phyloP scores from a whole-genome alignment of 2,888 invertebrate species.

The Drosophila robusta region DNA sequence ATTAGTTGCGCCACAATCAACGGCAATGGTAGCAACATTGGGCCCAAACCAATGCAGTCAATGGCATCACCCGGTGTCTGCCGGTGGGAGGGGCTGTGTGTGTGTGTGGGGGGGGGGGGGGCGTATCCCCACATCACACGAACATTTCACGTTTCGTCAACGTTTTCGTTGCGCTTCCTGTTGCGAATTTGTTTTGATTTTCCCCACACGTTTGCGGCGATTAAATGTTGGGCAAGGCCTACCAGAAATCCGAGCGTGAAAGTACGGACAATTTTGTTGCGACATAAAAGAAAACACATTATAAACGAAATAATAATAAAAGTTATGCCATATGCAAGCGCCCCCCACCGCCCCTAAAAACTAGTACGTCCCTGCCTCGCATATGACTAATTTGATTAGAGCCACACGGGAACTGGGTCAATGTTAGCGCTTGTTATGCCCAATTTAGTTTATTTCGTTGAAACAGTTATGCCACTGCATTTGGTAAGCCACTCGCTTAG shows the following conservation, averaged over 20 bases:
- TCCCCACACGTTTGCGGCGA: constrained; percentile 56
- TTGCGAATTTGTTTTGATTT: constrained; percentile 66
- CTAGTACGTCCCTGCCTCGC: constrained; percentile 44
- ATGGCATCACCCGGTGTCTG: constrained; percentile 24
- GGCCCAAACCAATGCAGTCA: constrained; percentile 41
- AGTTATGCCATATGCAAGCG: constrained; percentile 8
- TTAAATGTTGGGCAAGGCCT: constrained; percentile 75
- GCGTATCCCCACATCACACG: constrained; percentile 5
- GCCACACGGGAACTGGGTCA: constrained; percentile 54
- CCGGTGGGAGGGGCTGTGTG: no score
- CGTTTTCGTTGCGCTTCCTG: constrained; percentile 60
- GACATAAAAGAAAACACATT: constrained; percentile 29
- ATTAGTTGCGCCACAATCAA: constrained; percentile 79
- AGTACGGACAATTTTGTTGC: constrained; percentile 49
- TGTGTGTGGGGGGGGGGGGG: background rate
- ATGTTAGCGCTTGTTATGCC: constrained; percentile 46
- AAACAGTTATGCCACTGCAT: background rate
- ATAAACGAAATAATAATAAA: constrained; percentile 23
- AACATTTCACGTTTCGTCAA: constrained; percentile 47
- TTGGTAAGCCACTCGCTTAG: constrained; percentile 2
- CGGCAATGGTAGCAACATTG: constrained; percentile 21
- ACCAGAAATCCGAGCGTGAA: constrained; percentile 62
- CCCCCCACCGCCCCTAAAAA: background rate
- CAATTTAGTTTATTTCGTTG: constrained; percentile 40
- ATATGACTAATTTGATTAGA: constrained; percentile 63